Conservation (phyloP, 30 jellyfish, hydroid and myxozoan genomes). For the Nemopilema nomurai region DNA sequence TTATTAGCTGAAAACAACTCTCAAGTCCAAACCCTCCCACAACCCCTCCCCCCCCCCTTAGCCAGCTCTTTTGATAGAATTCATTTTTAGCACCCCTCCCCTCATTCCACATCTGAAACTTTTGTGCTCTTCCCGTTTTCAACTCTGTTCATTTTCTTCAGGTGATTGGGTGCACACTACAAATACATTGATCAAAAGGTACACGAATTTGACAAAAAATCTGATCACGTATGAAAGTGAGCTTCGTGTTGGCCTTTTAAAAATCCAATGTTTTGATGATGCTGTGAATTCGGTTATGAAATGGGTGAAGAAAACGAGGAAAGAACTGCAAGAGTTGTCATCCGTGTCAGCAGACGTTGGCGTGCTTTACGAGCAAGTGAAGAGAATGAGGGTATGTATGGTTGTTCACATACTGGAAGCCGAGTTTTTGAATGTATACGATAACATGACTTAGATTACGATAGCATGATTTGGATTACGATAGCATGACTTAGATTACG, state of each 20-base stretch:
- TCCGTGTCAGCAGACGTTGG: conserved; percentile 64
- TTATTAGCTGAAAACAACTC: too few species aligned
- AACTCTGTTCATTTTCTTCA: not conserved
- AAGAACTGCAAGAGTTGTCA: conserved; percentile 61
- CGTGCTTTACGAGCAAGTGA: conserved; percentile 75
- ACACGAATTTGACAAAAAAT: conserved; percentile 71
- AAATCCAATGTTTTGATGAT: conserved; percentile 76
- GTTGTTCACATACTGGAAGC: too few species aligned
- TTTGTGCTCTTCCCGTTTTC: not conserved
- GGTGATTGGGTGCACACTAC: conserved; percentile 96
- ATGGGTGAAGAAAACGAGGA: conserved; percentile 76
- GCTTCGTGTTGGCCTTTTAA: conserved; percentile 69
- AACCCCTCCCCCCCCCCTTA: too few species aligned
- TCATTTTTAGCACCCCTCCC: too few species aligned
- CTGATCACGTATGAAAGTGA: conserved; percentile 79
- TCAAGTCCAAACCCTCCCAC: too few species aligned
- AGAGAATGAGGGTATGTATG: conserved; percentile 72
- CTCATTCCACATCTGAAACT: too few species aligned
- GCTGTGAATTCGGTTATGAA: conserved; percentile 67
- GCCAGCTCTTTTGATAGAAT: too few species aligned
- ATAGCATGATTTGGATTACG: too few species aligned
- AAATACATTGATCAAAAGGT: conserved; percentile 71
- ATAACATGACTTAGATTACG: too few species aligned
- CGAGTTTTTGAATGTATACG: too few species aligned
- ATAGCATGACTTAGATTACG: too few species aligned